Base-by-base conservation (phyloP, 2,113 vertebrate species). In the Crotalus tigris region DNA sequence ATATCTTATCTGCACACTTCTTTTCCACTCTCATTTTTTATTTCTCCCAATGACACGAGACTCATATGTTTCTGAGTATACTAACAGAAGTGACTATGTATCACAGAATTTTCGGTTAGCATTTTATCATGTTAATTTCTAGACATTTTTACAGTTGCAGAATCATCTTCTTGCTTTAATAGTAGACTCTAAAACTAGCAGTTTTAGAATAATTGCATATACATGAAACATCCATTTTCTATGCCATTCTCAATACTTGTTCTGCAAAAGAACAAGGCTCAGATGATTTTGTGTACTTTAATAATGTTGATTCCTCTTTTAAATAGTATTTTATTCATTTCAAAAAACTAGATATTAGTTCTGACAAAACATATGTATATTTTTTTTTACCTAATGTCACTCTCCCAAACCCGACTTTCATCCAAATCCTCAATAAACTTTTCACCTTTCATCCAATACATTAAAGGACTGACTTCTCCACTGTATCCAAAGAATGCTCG, bases 361-460 rank as follows among this genome's bases (percentile, higher is more conserved):
- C 75, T 87, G 29, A 81, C 5, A 91, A 69, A 92, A 92, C 93
- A 57, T 88, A 12, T 54, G 89, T 85, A 90, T 7, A 91, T 87
- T 55, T 90, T 9, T 9, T 94, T 98, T 98, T 98, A 99, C 99
- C 99, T 99, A 96, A 99, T 99, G 92, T 99, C 99, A 90, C 98
- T 99, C 97, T 99, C 99, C 97, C 99, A 98, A 93, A 99, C 98
- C 95, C 98, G 97, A 95, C 98, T 99, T 95, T 99, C 99, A 96
- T 99, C 99, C 98, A 99, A 97, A 97, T 99, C 99, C 97, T 99
- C 99, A 93, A 99, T 99, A 97, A 99, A 99, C 96, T 99, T 99
- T 95, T 99, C 99, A 69, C 99, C 99, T 98, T 99, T 99, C 99
- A 99, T 99, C 99, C 99, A 99, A 97, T 99, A 99, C 97, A 99